Evolutionary conservation across 2,888 invertebrate genomes (phyloP), one percentile per base, ranked within the genome.

Genomic region (Cataglyphis altisquamis): DNA sequence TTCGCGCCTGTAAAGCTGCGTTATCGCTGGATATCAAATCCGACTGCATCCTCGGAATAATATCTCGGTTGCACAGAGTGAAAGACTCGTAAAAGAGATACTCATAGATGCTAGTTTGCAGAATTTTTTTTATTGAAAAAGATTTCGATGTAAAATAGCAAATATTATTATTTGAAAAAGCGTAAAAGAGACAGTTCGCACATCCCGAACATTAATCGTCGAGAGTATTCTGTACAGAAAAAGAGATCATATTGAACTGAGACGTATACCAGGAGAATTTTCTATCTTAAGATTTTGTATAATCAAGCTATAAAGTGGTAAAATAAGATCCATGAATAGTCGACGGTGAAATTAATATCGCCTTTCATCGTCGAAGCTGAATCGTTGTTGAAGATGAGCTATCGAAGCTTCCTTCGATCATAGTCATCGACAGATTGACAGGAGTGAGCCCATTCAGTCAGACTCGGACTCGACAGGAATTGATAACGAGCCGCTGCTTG

Each of bases 61-160:
- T 41, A 29, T 2, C 18, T 74, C 52, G 72, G 66, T 67, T 87
- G 88, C 87, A 72, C 85, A 81, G 83, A 89, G 84, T 84, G 89
- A 88, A 86, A 84, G 67, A 86, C 75, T 84, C 78, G 29, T 9
- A 25, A 39, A 39, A 15, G 25, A 29, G 9, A 18, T 48, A 12
- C 36, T 45, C 39, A 39, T 18, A 25, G 25, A 68, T 45, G 21
- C 45, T 29, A n/a, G 12, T 78, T 12, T 18, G 12, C 41, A 29
- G 80, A 15, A 55, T 4, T 21, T 64, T 64, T 32, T 39, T 73
- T 48, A 39, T 57, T 15, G 67, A 36, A 8, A 72, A 78, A 32
- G 10, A 48, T 78, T 32, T 32, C 60, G 18, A 72, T 45, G 72
- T 39, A 21, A 45, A 25, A 72, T 32, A 45, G 60, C 25, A 25